Base-by-base conservation (phyloP, 2,113 vertebrate genomes). In the Sylvia atricapilla region DNA sequence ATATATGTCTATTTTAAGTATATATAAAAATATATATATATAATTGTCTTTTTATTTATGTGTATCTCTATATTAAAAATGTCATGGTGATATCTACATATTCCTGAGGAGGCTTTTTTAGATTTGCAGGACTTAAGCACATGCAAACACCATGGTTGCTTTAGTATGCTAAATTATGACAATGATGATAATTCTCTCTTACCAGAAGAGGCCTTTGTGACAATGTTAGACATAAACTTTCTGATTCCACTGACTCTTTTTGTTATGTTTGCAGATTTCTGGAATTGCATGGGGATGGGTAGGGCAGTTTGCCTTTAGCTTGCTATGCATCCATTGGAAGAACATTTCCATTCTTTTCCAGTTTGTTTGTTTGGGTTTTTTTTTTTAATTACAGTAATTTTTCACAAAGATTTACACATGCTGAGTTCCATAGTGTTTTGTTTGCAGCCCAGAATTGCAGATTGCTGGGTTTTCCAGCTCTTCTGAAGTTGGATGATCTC, bases 141-240 rank as follows among this genome's bases (percentile, higher is more conserved):
- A 0, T 41, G 16, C 31, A 58, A 66, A 73, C 19, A 10, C 39
- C 6, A 5, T 41, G 9, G 9, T 33, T 72, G 13, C 20, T 76
- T 64, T 56, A 87, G 6, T 23, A 14, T 6, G 16, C 13, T 56
- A 64, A 41, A 37, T 58, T 9, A n/a, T 25, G 14, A 49, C 68
- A 18, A 56, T 21, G 41, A 41, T 55, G 14, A 43, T 62, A 25
- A 58, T 53, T 11, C 2, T 50, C 8, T 68, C 31, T 67, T 27
- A 67, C 15, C 0, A 6, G 21, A 20, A 87, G 11, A 16, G 59
- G 17, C 2, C 0, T 37, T 70, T 0, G 3, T 24, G 15, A 52
- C 27, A 68, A 43, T 10, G 6, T 20, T 50, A 20, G 7, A 70
- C 59, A 33, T 89, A 27, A 16, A 58, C 0, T 44, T 84, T 11